Evolutionary conservation across 2,113 vertebrate genomes (phyloP).

Genomic region (Thymallus thymallus): DNA sequence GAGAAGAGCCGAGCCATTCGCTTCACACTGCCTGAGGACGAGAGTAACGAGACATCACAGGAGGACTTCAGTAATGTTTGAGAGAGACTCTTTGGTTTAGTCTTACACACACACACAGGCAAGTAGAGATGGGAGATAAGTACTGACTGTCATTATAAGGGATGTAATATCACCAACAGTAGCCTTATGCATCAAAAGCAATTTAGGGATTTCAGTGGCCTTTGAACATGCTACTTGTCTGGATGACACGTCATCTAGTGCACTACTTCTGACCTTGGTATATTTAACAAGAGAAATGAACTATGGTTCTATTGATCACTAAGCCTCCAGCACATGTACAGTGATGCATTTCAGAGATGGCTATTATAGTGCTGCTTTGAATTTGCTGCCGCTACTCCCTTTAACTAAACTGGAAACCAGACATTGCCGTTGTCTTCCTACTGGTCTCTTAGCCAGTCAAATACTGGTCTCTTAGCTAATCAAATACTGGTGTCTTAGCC

Average conservation of each 20-base stretch:
- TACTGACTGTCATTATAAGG: too few relatives aligned
- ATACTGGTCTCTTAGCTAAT: too few relatives aligned
- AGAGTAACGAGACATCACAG: conserved; percentile 20
- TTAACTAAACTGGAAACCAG: too few relatives aligned
- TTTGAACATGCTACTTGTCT: background rate
- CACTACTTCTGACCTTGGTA: background rate
- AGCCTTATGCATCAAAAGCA: background rate
- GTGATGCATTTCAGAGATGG: background rate
- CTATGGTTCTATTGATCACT: background rate
- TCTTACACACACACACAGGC: background rate
- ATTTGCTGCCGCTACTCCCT: too few relatives aligned
- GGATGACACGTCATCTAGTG: background rate
- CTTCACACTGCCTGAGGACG: conserved; percentile 57
- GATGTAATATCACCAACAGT: background rate
- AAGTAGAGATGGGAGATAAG: too few relatives aligned
- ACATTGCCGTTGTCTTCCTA: too few relatives aligned
- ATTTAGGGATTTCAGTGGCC: background rate
- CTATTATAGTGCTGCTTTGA: too few relatives aligned
- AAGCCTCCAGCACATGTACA: background rate
- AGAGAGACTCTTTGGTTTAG: conserved; percentile 1
- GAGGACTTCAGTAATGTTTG: conserved; percentile 67
- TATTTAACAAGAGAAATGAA: background rate
- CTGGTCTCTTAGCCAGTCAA: too few relatives aligned
- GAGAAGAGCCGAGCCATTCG: conserved; percentile 70
- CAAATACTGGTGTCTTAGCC: too few relatives aligned